A percentile compares a stretch with the other conserved stretches of the same genome.
Conservation (phyloP, 2,113 vertebrate genomes). For the Ceyx melanurus region DNA sequence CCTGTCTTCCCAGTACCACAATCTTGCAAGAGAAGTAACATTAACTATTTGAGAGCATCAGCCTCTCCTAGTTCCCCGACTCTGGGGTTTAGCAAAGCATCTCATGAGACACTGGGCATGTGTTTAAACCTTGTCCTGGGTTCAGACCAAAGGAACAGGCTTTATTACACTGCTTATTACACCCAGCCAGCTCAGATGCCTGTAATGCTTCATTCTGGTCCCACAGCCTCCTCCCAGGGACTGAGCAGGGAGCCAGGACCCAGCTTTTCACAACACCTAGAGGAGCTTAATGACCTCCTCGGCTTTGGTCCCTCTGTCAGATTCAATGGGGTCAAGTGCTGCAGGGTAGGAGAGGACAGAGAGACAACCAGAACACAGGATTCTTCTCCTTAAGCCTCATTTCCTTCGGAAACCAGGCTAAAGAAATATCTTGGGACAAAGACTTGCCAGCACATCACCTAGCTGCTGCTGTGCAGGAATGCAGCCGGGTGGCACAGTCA, state of each 20-base stretch:
- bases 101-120: rapidly evolving
- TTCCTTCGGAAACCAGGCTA: background rate
- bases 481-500: background rate
- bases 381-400: background rate
- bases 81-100: background rate
- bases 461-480: constrained; percentile 12
- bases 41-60: background rate
- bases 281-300: background rate
- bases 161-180: background rate
- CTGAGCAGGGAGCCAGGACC: background rate
- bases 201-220: background rate
- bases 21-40: background rate
- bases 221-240: background rate
- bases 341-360: background rate
- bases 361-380: background rate
- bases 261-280: background rate
- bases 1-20: background rate
- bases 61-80: background rate
- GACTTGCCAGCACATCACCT: constrained; percentile 13
- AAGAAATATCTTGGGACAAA: background rate
- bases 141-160: background rate
- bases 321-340: background rate
- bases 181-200: background rate
- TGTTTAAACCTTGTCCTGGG: background rate
- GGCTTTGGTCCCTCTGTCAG: background rate